Evolutionary conservation across 1,140 invertebrate genomes (phyloP), one percentile per base, ranked within the genome.

Genomic region (Bombus ignitus): DNA sequence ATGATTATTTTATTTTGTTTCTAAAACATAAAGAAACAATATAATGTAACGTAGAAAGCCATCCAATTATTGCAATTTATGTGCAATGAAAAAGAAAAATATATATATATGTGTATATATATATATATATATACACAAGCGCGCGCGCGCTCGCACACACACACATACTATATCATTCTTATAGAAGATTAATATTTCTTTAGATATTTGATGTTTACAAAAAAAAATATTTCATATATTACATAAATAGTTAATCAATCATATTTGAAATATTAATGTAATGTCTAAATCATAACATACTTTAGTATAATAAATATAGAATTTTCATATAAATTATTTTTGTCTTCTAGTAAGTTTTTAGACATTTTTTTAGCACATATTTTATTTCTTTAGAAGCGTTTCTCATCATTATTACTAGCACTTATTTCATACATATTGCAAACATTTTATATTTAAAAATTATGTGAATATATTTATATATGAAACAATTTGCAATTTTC

Each of bases 1-100:
- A 73, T 81, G 3, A 44, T 74, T 44, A n/a, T 32, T 65, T 81
- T 70, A 73, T 81, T 25, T 62, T 42, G 6, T 62, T 72, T 72
- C 44, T 62, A 37, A 22, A 37, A 53, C 8, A 70, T 70, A 12
- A 37, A 39, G 2, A 42, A 32, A 32, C 28, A 47, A 37, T 35
- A 32, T 42, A 12, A 68, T 44, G 37, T 66, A 25, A 66, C 12
- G 25, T 65, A 28, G 32, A 13, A 79, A 79, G 44, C 32, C 15
- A 57, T 74, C n/a, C 18, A 62, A 44, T 74, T 37, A 65, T 25
- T 81, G 39, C 53, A 62, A 35, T 62, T 42, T 62, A 62, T 81
- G 32, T 44, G 80, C 53, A 74, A 42, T 62, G 22, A 35, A 44
- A 59, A 62, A 35, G 32, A 32, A 35, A 62, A 71, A 44, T 13